Evolutionary conservation across 2,797 vertebrate genomes (phyloP).

Genomic region (Aeoliscus strigatus): DNA sequence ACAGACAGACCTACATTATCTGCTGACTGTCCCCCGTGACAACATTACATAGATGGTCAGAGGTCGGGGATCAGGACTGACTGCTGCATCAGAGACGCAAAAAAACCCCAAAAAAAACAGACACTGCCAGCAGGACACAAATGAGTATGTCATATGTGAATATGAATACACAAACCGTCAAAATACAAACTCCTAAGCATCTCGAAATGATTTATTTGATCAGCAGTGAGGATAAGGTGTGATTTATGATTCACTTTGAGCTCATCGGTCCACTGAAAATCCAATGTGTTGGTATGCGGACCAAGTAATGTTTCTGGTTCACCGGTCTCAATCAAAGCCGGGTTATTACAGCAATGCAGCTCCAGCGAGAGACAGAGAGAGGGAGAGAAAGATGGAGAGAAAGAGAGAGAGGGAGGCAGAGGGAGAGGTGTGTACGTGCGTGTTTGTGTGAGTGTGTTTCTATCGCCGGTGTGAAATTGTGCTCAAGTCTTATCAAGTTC

Average conservation of each 20-base stretch:
- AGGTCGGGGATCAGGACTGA: slow-evolving; percentile 8
- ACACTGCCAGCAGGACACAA: no score
- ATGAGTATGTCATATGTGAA: no score
- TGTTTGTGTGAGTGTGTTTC: slow-evolving; percentile 1
- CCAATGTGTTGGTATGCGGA: slow-evolving; percentile 32
- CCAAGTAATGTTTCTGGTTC: slow-evolving; percentile 26
- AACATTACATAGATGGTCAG: slow-evolving; percentile 15
- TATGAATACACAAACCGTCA: not conserved
- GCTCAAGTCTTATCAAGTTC: slow-evolving; percentile 10
- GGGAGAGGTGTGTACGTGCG: slow-evolving; percentile 1
- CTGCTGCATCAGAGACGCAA: no score
- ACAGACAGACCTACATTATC: slow-evolving; percentile 47
- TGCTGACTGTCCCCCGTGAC: slow-evolving; percentile 43
- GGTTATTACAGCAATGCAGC: slow-evolving; percentile 24
- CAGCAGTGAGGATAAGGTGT: slow-evolving; percentile 11
- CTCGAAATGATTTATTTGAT: slow-evolving; percentile 21
- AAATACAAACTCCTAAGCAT: slow-evolving; percentile 7
- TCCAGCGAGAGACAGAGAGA: no score
- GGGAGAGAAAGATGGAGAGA: no score
- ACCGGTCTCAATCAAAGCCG: slow-evolving; percentile 33
- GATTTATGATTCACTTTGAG: slow-evolving; percentile 34
- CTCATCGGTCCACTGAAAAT: slow-evolving; percentile 5
- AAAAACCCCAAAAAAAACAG: no score
- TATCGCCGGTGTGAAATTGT: slow-evolving; percentile 15
- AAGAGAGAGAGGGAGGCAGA: no score